Base-by-base conservation (phyloP, 2,113 vertebrate species). In the Cyanoderma ruficeps region DNA sequence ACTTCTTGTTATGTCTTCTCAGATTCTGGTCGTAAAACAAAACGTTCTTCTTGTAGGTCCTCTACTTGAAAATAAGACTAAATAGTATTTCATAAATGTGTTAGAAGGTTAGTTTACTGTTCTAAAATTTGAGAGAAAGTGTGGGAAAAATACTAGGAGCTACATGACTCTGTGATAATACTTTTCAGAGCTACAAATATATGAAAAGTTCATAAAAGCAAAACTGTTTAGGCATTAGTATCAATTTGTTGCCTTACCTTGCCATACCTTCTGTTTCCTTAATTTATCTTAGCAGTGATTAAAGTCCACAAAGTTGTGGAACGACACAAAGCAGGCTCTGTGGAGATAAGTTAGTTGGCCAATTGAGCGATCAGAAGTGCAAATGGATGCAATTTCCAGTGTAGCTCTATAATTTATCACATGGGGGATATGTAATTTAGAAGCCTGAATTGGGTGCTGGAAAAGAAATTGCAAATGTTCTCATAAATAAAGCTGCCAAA, bases 401-500 rank as follows among this genome's bases (percentile, higher is more conserved):
- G 77, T 55, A 93, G 77, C 61, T 72, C 39, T 93, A 64, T 87
- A 86, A 95, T 95, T 95, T 95, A 87, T 96, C 86, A 82, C 64
- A 89, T 46, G 50, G 46, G 82, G 56, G 69, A 89, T 87, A 56
- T 92, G 83, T 92, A 86, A 92, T 96, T 94, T 89, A 78, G 69
- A 87, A 90, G 41, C 77, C 72, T 79, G 90, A 92, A 82, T 52
- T 96, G 88, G 83, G 49, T 93, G 37, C 74, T 93, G 92, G 76
- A 65, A 91, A 95, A 94, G 87, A 84, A 96, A 95, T 90, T 93
- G 88, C 88, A 92, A 95, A 91, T 93, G 65, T 90, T 97, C 92
- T 96, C 88, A 95, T 96, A 93, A 96, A 93, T 96, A 97, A 93
- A 93, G 77, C 93, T 96, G 86, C 88, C 95, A 96, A 94, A 90